Percentiles rank a stretch among this genome's conserved stretches.
These are phyloP conservation scores for Hemitrygon akajei DNA, from an alignment of 2,797 vertebrate genomes.

Conservation along the genomic window DNA sequence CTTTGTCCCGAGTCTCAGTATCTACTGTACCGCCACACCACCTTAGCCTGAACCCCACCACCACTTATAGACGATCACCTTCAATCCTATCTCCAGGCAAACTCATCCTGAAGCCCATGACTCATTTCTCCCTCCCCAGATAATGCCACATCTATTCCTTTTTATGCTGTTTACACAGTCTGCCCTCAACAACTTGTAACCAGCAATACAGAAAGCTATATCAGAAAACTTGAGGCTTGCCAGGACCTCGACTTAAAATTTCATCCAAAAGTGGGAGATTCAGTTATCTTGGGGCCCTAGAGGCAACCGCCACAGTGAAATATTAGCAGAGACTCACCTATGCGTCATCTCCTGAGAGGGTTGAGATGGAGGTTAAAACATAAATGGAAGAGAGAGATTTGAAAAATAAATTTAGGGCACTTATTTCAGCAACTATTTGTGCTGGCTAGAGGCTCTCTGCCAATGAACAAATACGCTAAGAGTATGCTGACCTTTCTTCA, in stretches of 20 bases:
- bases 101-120: too few species aligned
- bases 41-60: too few species aligned
- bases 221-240: background rate
- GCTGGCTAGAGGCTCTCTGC: background rate
- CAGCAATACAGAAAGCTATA: too few species aligned
- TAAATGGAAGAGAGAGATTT: background rate
- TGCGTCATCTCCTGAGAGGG: background rate
- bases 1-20: too few species aligned
- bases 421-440: background rate
- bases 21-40: too few species aligned
- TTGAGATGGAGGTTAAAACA: background rate
- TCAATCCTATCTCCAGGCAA: too few species aligned
- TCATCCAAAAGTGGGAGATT: background rate
- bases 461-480: background rate
- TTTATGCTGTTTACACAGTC: too few species aligned
- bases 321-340: background rate
- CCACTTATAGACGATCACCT: too few species aligned
- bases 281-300: background rate
- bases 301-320: background rate
- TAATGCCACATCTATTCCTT: too few species aligned
- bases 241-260: background rate
- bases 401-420: background rate
- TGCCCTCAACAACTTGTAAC: too few species aligned
- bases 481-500: constrained; percentile 57
- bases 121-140: too few species aligned